Conservation (phyloP, 2,113 vertebrate genomes). For the Lucifuga dentata region DNA sequence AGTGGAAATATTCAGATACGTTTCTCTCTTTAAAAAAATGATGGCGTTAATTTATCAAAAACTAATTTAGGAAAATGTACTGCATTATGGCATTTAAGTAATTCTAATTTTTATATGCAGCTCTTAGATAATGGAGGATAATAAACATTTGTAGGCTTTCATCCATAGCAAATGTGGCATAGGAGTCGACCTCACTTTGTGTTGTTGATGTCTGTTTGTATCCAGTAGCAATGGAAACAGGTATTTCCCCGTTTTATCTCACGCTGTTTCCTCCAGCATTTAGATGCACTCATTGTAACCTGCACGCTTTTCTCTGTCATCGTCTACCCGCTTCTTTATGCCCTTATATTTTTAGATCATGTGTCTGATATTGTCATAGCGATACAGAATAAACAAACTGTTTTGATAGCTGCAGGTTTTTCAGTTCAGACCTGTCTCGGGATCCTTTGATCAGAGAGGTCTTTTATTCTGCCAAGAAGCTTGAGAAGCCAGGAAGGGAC, state of each 20-base stretch:
- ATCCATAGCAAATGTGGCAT: slow-evolving; percentile 5
- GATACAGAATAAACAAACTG: slow-evolving; percentile 75
- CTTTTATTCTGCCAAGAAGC: slow-evolving; percentile 74
- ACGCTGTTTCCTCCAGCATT: slow-evolving; percentile 54
- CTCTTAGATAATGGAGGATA: slow-evolving; percentile 6
- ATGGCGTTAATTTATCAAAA: no score
- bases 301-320: slow-evolving; percentile 69
- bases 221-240: slow-evolving; percentile 70
- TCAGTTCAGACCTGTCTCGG: slow-evolving; percentile 54
- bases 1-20: slow-evolving; percentile 15
- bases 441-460: slow-evolving; percentile 74
- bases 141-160: slow-evolving; percentile 4
- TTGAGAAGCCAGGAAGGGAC: slow-evolving; percentile 48
- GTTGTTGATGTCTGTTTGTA: slow-evolving; percentile 65
- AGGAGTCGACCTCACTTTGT: slow-evolving; percentile 24
- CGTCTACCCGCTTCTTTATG: slow-evolving; percentile 53
- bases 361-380: slow-evolving; percentile 80
- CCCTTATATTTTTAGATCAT: slow-evolving; percentile 75
- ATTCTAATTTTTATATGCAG: no score
- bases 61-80: no score
- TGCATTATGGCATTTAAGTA: no score
- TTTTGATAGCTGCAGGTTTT: slow-evolving; percentile 57
- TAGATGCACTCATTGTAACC: slow-evolving; percentile 67
- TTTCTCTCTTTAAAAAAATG: no score
- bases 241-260: slow-evolving; percentile 65